Base-by-base conservation (phyloP, 2,113 vertebrate genomes). In the Zosterops borbonicus region DNA sequence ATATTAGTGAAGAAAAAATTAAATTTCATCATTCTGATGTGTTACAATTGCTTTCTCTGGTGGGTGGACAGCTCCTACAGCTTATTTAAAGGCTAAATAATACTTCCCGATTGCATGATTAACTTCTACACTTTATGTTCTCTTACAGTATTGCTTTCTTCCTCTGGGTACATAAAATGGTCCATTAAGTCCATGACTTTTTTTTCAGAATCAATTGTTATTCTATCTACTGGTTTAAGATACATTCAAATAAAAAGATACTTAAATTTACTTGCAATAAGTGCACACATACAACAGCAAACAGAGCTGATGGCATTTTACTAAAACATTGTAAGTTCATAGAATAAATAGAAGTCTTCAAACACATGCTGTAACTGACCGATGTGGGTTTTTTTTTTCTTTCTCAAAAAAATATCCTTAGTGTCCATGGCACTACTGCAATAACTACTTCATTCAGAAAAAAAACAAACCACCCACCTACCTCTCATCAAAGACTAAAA, bases 201-300 rank as follows among this genome's bases (percentile, higher is more conserved):
- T 94, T 39, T 81, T 94, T 47, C 79, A 91, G 64, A 94, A 80
- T 95, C 95, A 79, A 92, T 86, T 87, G 94, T 95, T 97, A 92
- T 47, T 90, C 97, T 97, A 97, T 73, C 97, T 97, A 96, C 96
- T 93, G 90, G 93, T 97, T 98, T 96, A 91, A 98, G 97, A 98
- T 98, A 99, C 99, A 99, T 98, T 99, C 98, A 98, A 95, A 98
- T 93, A 96, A 98, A 97, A 97, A 97, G 96, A 96, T 93, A 84
- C 95, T 98, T 83, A 97, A 92, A 95, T 90, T 95, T 95, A 96
- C 96, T 97, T 82, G 94, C 89, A 96, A 88, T 95, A 96, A 97
- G 95, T 92, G 95, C 95, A 97, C 96, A 95, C 94, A 94, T 80
- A 97, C 89, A 94, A 94, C 84, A 96, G 96, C 64, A 92, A 95